Evolutionary conservation across 2,113 vertebrate species (phyloP).

Genomic region (Apteryx owenii): DNA sequence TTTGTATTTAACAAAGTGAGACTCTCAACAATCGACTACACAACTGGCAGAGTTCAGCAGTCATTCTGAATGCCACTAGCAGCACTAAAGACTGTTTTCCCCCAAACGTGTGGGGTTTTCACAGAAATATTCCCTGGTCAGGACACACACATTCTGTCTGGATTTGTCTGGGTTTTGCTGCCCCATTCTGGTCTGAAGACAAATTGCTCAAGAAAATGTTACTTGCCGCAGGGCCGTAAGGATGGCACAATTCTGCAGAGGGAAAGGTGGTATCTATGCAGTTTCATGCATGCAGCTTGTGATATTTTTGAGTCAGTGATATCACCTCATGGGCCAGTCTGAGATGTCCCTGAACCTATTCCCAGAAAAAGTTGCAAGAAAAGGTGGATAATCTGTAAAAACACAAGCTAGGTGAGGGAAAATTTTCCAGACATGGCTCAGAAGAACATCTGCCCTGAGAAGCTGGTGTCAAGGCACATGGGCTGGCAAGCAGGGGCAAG

Average conservation of each 20-base stretch:
- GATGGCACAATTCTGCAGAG: not conserved
- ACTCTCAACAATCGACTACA: slow-evolving; percentile 35
- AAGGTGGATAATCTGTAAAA: not conserved
- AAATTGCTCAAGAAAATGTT: not conserved
- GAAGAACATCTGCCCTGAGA: not conserved
- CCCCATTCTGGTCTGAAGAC: slow-evolving; percentile 1
- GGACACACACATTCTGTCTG: not conserved
- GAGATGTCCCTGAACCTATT: not conserved
- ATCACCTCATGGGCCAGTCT: accelerated
- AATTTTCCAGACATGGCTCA: not conserved
- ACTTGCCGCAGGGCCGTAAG: not conserved
- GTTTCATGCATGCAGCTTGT: not conserved
- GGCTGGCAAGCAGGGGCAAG: not conserved
- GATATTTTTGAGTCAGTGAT: not conserved
- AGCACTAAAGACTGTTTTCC: not conserved
- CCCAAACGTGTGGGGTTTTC: not conserved
- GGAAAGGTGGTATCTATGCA: not conserved
- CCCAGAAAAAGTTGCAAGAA: not conserved
- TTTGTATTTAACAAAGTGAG: slow-evolving; percentile 36
- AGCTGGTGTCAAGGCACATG: not conserved
- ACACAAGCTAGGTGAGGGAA: not conserved
- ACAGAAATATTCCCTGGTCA: not conserved
- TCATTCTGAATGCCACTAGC: not conserved
- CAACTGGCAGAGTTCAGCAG: slow-evolving; percentile 14
- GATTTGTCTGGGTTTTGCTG: slow-evolving; percentile 39